Percentiles rank a stretch among this genome's conserved stretches.
Conservation (phyloP, 2,888 invertebrate species). For the Dynastes tityus region DNA sequence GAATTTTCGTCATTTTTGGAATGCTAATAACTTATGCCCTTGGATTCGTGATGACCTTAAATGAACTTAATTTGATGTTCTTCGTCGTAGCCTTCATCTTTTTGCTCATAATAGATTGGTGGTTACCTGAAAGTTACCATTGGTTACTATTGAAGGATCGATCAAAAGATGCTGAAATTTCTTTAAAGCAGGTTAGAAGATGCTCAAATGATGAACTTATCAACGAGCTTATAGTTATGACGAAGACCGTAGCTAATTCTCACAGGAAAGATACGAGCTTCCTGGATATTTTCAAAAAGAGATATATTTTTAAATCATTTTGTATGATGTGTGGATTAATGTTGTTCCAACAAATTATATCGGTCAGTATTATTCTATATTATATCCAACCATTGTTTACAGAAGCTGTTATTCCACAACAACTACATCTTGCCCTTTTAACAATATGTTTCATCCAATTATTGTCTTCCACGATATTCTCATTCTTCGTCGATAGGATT, state of each 20-base stretch:
- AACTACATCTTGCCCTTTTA: conserved; percentile 76
- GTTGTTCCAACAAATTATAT: conserved; percentile 69
- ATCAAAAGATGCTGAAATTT: conserved; percentile 75
- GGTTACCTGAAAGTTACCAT: conserved; percentile 87
- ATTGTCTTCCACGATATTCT: conserved; percentile 78
- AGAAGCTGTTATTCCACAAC: conserved; percentile 70
- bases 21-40: conserved; percentile 78
- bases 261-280: conserved; percentile 63
- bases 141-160: conserved; percentile 76
- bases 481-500: conserved; percentile 82
- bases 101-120: conserved; percentile 76
- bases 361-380: conserved; percentile 84
- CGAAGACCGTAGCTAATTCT: conserved; percentile 65
- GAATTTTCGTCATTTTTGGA: conserved; percentile 77
- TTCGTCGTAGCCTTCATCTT: conserved; percentile 71
- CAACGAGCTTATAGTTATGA: conserved; percentile 72
- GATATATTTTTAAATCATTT: conserved; percentile 67
- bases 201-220: conserved; percentile 75
- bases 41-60: conserved; percentile 81
- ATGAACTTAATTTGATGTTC: conserved; percentile 76
- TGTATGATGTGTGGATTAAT: conserved; percentile 64
- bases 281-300: conserved; percentile 59
- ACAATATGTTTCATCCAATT: conserved; percentile 85
- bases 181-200: conserved; percentile 79
- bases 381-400: conserved; percentile 82